A percentile compares a stretch with the other conserved stretches of the same genome.
phyloP scores from a whole-genome alignment of 2,797 vertebrate genomes.

The Sebastes hubbsi region DNA sequence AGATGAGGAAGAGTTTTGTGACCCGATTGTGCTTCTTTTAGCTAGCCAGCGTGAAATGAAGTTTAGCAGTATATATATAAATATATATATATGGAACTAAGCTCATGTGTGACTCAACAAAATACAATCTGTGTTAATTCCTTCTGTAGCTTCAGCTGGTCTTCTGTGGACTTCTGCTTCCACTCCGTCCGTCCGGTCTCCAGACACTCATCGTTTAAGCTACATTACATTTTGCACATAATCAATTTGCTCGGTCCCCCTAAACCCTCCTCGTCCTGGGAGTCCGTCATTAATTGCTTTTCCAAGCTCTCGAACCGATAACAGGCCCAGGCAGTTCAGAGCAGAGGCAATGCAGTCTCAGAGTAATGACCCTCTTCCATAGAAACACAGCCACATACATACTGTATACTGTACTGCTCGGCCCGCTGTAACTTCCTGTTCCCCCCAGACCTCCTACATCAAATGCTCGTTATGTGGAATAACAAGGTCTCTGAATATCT shows the following conservation, averaged over 20 bases:
- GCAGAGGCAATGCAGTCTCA: neutral
- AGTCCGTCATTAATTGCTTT: conserved; percentile 22
- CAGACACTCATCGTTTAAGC: conserved; percentile 51
- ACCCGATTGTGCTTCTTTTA: too few relatives aligned
- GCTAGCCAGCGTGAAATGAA: too few relatives aligned
- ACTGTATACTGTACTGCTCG: neutral
- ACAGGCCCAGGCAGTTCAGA: neutral
- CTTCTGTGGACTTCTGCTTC: conserved; percentile 15
- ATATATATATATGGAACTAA: too few relatives aligned
- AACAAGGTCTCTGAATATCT: neutral
- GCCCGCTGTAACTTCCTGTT: neutral
- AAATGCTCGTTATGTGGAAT: too few relatives aligned
- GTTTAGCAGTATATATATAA: too few relatives aligned
- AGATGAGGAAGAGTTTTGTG: too few relatives aligned
- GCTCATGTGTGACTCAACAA: neutral
- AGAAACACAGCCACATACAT: neutral
- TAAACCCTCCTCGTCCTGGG: conserved; percentile 26
- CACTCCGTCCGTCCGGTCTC: conserved; percentile 18
- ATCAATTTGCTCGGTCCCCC: conserved; percentile 55
- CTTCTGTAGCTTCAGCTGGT: neutral
- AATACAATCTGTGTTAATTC: neutral
- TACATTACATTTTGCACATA: conserved; percentile 55
- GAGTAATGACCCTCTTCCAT: neutral
- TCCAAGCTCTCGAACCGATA: conserved; percentile 13
- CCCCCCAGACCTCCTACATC: neutral